Base-by-base conservation (phyloP, 2,888 invertebrate species). In the Ornithoptera alexandrae region DNA sequence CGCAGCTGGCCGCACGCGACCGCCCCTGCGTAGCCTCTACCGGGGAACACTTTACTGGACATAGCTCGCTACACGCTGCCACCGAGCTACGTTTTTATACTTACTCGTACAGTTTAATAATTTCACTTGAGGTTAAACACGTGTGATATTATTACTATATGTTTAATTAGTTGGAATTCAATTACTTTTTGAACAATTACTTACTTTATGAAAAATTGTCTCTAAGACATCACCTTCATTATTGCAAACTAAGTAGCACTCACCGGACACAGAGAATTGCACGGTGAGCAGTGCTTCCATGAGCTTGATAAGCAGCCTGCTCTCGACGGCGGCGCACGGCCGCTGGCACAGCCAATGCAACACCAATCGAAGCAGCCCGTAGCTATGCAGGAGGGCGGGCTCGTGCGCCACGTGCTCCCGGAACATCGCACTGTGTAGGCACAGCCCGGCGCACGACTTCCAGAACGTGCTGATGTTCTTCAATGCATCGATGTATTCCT, bases 351-450 rank as follows among this genome's bases (percentile, higher is more conserved):
- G 73, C 39, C 79, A 79, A 62, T 86, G 75, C 74, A 93, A 77
- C 74, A 86, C 57, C 73, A 92, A 71, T 77, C 86, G 85, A 72
- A 93, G 78, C 77, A 93, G 75, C 69, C 85, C 85, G 73, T 84
- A 88, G 71, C 88, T 88, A 76, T 88, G 85, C 69, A 82, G 70
- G 70, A 90, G 81, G 76, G 90, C 85, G 0, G 78, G 65, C 79
- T 92, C 89, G 30, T 82, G 79, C 20, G 86, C 87, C 68, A 93
- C 79, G 77, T 88, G 84, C 74, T 81, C 78, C 1, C 94, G 85
- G 75, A 94, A 94, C 84, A 86, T 81, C 0, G 94, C 94, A 72
- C 94, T 94, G 81, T 92, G 93, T 64, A 94, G 77, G 53, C 93
- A 93, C 61, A 95, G 77, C 10, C 84, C 84, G 6, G 92, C 92